Conservation (phyloP, 1,140 invertebrate species). For the Aricia agestis region DNA sequence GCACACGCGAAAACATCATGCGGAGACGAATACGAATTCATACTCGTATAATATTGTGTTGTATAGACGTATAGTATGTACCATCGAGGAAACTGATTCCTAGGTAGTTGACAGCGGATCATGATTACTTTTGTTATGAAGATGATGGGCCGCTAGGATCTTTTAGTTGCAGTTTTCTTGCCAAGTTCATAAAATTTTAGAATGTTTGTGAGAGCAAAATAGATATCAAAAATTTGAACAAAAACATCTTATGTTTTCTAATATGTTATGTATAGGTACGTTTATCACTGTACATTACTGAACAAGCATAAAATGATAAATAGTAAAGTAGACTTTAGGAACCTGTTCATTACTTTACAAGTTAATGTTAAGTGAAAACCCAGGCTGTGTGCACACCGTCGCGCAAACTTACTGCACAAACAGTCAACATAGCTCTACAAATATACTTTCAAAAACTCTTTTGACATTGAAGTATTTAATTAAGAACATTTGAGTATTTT, state of each 20-base stretch:
- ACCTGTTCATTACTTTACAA: constrained; percentile 17
- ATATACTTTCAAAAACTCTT: not conserved
- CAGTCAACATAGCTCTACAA: constrained; percentile 6
- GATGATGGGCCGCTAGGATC: no score
- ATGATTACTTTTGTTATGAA: no score
- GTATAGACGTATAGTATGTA: not conserved
- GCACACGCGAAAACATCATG: constrained; percentile 38
- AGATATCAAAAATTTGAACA: no score
- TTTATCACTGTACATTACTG: no score
- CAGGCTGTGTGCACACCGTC: not conserved
- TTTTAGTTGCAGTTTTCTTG: no score
- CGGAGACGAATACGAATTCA: not conserved
- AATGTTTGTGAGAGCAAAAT: no score
- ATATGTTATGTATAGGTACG: no score
- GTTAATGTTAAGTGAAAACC: constrained; percentile 16
- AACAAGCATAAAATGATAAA: not conserved
- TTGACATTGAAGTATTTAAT: no score
- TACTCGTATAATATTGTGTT: not conserved
- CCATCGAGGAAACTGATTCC: not conserved
- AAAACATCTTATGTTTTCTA: no score
- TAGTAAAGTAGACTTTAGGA: not conserved
- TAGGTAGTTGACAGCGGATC: no score
- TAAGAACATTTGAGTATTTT: no score
- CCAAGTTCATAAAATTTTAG: no score
- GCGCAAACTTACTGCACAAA: constrained; percentile 17